Conservation (phyloP, 2,113 vertebrate genomes). For the Nettapus auritus region DNA sequence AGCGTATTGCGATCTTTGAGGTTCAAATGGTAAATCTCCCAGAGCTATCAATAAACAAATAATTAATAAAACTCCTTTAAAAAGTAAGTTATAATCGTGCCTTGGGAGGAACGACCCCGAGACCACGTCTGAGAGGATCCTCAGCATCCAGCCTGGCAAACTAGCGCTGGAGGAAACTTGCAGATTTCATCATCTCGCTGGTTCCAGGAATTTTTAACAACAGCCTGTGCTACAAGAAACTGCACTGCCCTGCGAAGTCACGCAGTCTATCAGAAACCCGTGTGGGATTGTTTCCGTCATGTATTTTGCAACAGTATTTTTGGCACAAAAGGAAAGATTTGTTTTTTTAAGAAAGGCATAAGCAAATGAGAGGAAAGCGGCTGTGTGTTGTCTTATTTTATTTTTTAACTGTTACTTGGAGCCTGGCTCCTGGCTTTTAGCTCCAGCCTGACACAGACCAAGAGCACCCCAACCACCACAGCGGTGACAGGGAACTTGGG, state of each 20-base stretch:
- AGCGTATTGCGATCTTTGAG: not conserved
- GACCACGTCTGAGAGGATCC: not conserved
- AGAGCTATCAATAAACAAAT: not conserved
- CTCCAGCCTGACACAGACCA: not conserved
- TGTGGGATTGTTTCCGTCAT: not conserved
- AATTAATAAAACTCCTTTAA: not conserved
- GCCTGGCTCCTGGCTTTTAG: not conserved
- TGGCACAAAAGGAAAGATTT: not conserved
- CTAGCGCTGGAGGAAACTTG: constrained; percentile 21
- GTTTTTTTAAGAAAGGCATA: not conserved
- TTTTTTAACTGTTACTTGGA: not conserved
- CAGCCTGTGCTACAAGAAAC: constrained; percentile 11
- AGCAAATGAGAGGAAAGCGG: not conserved
- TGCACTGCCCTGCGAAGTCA: not conserved
- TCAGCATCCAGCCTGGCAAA: constrained; percentile 7
- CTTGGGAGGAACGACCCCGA: not conserved
- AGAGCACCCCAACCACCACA: not conserved
- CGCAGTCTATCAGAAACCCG: not conserved
- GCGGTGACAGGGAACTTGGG: not conserved
- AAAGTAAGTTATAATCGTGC: not conserved
- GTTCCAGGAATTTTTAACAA: constrained; percentile 53
- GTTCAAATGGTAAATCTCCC: not conserved
- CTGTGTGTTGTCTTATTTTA: not conserved
- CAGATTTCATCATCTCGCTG: not conserved
- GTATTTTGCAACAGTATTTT: constrained; percentile 25